Evolutionary conservation across 2,113 vertebrate genomes (phyloP).

Genomic region (Euleptes europaea): DNA sequence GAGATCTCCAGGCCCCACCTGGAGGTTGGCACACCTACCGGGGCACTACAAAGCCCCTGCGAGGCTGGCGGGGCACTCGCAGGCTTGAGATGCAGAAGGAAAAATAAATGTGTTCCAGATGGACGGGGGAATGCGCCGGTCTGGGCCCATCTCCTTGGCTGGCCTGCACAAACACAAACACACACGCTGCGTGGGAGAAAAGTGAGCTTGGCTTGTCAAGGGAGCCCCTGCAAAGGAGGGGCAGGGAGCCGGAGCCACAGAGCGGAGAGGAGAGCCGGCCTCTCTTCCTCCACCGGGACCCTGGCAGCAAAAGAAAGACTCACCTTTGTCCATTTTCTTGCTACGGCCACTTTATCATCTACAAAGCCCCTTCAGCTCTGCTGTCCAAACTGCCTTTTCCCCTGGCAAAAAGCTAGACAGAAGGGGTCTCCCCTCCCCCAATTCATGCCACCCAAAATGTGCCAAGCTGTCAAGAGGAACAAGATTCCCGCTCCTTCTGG

Average conservation of each 20-base stretch:
- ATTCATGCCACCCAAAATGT: neutral
- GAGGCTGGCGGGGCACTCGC: neutral
- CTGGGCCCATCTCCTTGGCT: neutral
- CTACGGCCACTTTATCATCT: no score
- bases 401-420: no score
- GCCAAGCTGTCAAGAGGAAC: neutral
- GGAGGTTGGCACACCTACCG: no score
- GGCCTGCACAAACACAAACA: neutral
- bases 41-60: neutral
- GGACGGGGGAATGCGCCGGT: neutral
- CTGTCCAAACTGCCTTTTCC: no score
- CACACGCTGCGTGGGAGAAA: neutral
- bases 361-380: no score
- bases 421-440: neutral
- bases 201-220: neutral
- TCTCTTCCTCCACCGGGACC: no score
- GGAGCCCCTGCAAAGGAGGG: neutral
- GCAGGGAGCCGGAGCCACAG: neutral
- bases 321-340: no score
- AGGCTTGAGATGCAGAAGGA: neutral
- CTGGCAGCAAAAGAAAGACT: neutral
- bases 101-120: conserved; percentile 8
- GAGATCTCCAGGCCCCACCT: no score
- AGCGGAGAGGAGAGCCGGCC: neutral
- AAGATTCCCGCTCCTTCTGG: no score